Percentiles rank a stretch among this genome's conserved stretches.
These are phyloP conservation scores for Ptilodon capucinus DNA, from an alignment of 2,888 invertebrate species.

Conservation along the genomic window DNA sequence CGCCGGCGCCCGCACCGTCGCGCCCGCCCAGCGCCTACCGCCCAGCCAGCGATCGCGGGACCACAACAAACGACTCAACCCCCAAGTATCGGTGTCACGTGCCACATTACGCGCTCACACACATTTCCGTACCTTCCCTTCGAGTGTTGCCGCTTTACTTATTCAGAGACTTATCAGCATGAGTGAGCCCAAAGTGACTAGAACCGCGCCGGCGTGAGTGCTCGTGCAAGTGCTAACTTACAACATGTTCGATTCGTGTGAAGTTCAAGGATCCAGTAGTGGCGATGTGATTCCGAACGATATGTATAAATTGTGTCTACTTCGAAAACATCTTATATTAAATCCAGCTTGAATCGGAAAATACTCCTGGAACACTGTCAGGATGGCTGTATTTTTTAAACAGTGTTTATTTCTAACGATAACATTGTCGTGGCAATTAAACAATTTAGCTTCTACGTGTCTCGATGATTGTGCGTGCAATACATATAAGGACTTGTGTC, in stretches of 20 bases:
- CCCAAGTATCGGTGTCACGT: constrained; percentile 35
- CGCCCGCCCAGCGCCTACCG: constrained; percentile 56
- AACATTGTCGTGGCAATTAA: constrained; percentile 62
- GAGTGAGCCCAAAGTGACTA: constrained; percentile 49
- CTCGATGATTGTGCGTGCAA: constrained; percentile 56
- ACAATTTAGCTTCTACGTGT: constrained; percentile 57
- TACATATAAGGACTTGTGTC: constrained; percentile 49
- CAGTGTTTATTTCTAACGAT: constrained; percentile 62
- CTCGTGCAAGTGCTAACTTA: constrained; percentile 56
- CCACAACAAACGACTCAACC: constrained; percentile 28
- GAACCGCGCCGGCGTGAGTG: constrained; percentile 54
- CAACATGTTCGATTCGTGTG: constrained; percentile 59
- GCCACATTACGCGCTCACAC: constrained; percentile 21
- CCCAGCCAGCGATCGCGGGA: constrained; percentile 31
- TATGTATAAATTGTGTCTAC: constrained; percentile 52
- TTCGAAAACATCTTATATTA: constrained; percentile 60
- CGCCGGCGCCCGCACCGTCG: constrained; percentile 69
- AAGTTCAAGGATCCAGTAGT: constrained; percentile 45
- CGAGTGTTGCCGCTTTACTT: constrained; percentile 21
- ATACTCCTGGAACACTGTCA: constrained; percentile 30
- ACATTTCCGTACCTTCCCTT: constrained; percentile 5
- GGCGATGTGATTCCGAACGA: constrained; percentile 51
- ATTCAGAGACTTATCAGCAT: constrained; percentile 37
- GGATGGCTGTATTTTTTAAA: constrained; percentile 67
- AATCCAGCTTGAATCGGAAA: constrained; percentile 62